A percentile compares a stretch with the other conserved stretches of the same genome.
Evolutionary conservation across 1,140 invertebrate genomes (phyloP).

Genomic region (Orius laevigatus): DNA sequence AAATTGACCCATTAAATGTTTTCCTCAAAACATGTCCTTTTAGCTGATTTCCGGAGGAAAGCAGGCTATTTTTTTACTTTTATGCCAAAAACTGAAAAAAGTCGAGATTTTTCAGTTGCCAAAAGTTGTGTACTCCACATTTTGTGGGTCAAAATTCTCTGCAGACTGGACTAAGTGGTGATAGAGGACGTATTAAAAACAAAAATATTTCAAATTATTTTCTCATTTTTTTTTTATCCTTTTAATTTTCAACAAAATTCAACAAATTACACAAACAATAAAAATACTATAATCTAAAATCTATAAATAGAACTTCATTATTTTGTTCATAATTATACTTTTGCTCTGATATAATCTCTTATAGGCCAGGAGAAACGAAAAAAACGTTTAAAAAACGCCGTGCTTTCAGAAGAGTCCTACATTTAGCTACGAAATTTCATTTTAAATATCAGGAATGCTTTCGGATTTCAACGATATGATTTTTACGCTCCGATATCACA

Average conservation of each 20-base stretch:
- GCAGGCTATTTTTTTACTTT: no score
- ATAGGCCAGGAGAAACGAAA: conserved; percentile 1
- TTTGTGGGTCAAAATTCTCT: no score
- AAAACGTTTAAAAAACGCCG: no score
- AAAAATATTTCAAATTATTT: no score
- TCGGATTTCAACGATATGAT: background rate
- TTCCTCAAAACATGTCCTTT: no score
- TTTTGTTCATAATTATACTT: background rate
- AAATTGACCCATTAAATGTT: no score
- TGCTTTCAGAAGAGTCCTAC: background rate
- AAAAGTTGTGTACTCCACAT: no score
- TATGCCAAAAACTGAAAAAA: no score
- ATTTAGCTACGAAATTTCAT: background rate
- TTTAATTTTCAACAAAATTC: conserved; percentile 8
- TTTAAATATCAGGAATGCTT: background rate
- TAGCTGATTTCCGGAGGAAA: no score
- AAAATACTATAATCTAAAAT: conserved; percentile 5
- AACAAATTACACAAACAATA: conserved; percentile 9
- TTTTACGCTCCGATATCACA: background rate
- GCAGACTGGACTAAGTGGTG: no score
- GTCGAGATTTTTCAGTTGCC: no score
- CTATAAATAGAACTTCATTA: conserved; percentile 9
- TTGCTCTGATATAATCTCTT: background rate
- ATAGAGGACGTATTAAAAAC: no score
- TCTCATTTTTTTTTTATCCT: background rate